Evolutionary conservation across 2,113 vertebrate species (phyloP), one percentile per base, ranked within the genome.

Genomic region (Lepus timidus): DNA sequence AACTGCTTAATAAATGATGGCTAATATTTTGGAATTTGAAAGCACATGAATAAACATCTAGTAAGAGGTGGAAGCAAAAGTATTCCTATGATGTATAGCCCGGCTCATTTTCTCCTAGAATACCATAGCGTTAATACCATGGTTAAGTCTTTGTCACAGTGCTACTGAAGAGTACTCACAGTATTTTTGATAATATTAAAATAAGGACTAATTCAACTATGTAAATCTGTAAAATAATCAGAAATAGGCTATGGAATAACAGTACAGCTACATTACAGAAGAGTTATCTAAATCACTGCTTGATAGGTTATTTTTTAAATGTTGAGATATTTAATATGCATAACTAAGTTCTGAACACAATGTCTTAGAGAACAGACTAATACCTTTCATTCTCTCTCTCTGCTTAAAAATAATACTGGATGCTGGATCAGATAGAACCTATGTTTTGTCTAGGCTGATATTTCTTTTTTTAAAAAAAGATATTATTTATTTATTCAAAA

Each of bases 131-230:
- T 73, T 92, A 75, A 68, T 82, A 36, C 36, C 1, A 65, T 27
- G 6, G 49, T n/a, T 44, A 85, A 91, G 19, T 36, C 6, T 95
- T 71, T 83, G 29, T 71, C 29, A 64, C 71, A 6, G 9, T 16
- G 1, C 4, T 49, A 76, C 39, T 82, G 31, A 85, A 76, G 90
- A n/a, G 4, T 23, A 87, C 19, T 83, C 39, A 80, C 4, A 36
- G 6, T 87, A 31, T 85, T 84, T 95, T 36, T 88, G 33, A 85
- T 88, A 75, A 94, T 39, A 80, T 90, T 80, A 62, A 92, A 89
- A 85, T 55, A 52, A 87, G 73, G 1, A 75, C 68, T n/a, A 88
- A 87, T 82, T 76, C 36, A 84, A 90, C 16, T 55, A 61, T 44
- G 36, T 81, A 92, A 81, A 94, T 25, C 1, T 44, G 13, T 67